Base-by-base conservation (phyloP, 2,797 vertebrate species). In the Spheniscus humboldti region DNA sequence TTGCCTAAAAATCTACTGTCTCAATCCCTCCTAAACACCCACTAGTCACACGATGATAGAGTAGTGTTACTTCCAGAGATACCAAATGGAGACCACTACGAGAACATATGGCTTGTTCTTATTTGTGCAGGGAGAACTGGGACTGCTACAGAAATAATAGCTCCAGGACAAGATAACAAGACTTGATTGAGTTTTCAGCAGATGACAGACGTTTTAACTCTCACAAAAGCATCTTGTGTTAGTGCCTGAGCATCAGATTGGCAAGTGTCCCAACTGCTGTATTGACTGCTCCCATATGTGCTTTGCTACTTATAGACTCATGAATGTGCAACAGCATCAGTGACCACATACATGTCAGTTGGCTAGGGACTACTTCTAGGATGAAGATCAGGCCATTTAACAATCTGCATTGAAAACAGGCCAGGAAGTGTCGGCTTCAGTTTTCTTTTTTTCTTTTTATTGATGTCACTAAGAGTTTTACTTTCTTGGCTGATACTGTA, bases 121-220 rank as follows among this genome's bases (percentile, higher is more conserved):
- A 24, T 78, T 92, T 62, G 23, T 43, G 13, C 41, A 81, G 17
- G 22, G 30, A 72, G 10, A 85, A 43, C 14, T 3, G 2, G 6
- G 25, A 28, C 25, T 43, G 78, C 43, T 69, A 13, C 55, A 91
- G 55, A 86, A 95, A 75, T 52, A 76, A 71, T 1, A 68, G 22
- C 35, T 86, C n/a, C 33, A 69, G 62, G 31, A 91, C 5, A 47
- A 85, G 43, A 85, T 23, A 81, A 56, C 25, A 71, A 33, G 23
- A 83, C 82, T 60, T 79, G 50, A 81, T 18, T 39, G 43, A 91
- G 17, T 82, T 95, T 88, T 94, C 57, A 92, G 47, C 85, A 84
- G 30, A 77, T 50, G 45, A 88, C 57, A 82, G 56, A 81, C 0
- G 0, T 56, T 82, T 73, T 68, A 71, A 80, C 62, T 91, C 72